Base-by-base conservation (phyloP, 2,888 invertebrate species). In the Mesorhabditis sp. region DNA sequence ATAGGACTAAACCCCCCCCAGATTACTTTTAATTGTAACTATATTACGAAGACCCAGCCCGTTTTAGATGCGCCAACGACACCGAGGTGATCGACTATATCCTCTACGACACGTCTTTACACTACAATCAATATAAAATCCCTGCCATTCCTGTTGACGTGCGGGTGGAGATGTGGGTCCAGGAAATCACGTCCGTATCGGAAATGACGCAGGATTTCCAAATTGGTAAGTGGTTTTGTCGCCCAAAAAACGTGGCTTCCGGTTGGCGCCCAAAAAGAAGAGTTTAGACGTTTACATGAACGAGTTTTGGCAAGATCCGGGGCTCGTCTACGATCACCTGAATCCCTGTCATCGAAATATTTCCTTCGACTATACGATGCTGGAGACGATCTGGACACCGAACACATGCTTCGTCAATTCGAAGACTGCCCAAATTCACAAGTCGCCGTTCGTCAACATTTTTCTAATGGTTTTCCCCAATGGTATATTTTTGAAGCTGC, bases 391-490 rank as follows among this genome's bases (percentile, higher is more conserved):
- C 66, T 85, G 85, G 85, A 80, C 80, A 41, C 80, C 80, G 10
- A 85, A 85, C 69, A 83, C 84, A 43, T 81, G 81, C 69, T 85
- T 85, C 74, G 81, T 85, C 74, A 85, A 85, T 75, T 83, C 83
- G 45, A 85, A 85, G 73, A 78, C 76, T 42, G 85, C 85, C 5
- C 76, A 78, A 58, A 83, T 85, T 61, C 85, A 85, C 74, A 76
- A 78, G 50, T 83, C 83, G 13, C 85, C 85, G 15, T 85, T 86
- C 72, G 76, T 78, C 10, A 85, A 85, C 70, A 83, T 86, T 42
- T 85, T 85, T 70, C 76, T 85, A 3, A 85, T 85, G 85, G 80
- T 85, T 10, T 85, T 84, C 67, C 85, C 85, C 28, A 85, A 85
- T 73, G 84, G 83, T 82, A 41, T 50, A n/a, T 50, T 63, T 28